Percentiles rank a stretch among this genome's conserved stretches.
phyloP scores from a whole-genome alignment of 1,140 invertebrate species.

The Ericerus pela region DNA sequence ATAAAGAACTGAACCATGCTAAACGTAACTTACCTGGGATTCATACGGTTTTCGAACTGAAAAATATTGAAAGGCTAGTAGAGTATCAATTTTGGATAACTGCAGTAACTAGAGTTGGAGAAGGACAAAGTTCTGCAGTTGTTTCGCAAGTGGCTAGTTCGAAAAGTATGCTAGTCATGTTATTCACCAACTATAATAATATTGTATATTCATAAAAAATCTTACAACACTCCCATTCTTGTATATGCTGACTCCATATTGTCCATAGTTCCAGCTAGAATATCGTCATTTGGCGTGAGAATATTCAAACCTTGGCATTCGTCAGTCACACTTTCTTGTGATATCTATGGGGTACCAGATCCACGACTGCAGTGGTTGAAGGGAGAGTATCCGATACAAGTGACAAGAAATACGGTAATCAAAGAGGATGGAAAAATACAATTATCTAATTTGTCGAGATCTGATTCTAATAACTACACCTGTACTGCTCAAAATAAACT shows the following conservation, averaged over 20 bases:
- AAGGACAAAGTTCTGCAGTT: constrained; percentile 53
- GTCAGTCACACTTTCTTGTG: constrained; percentile 44
- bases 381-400: constrained; percentile 25
- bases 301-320: constrained; percentile 48
- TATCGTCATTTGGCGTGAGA: constrained; percentile 50
- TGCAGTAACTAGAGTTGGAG: constrained; percentile 55
- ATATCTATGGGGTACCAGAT: constrained; percentile 42
- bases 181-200: too few species aligned
- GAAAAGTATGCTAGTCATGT: constrained; percentile 32
- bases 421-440: constrained; percentile 26
- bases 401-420: constrained; percentile 32
- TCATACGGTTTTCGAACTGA: constrained; percentile 47
- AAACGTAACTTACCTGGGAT: constrained; percentile 45
- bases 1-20: constrained; percentile 49
- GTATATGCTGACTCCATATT: too few species aligned
- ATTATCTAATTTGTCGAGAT: constrained; percentile 33
- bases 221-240: too few species aligned
- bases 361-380: constrained; percentile 50
- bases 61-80: constrained; percentile 53
- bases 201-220: too few species aligned
- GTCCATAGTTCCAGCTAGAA: constrained; percentile 43
- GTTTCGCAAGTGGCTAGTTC: constrained; percentile 42
- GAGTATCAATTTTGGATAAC: constrained; percentile 72
- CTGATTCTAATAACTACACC: constrained; percentile 31
- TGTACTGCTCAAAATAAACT: constrained; percentile 30